Percentiles rank a stretch among this genome's conserved stretches.
These are phyloP conservation scores for Amblyopsis hoosieri DNA, from an alignment of 2,797 vertebrate species.

Conservation along the genomic window DNA sequence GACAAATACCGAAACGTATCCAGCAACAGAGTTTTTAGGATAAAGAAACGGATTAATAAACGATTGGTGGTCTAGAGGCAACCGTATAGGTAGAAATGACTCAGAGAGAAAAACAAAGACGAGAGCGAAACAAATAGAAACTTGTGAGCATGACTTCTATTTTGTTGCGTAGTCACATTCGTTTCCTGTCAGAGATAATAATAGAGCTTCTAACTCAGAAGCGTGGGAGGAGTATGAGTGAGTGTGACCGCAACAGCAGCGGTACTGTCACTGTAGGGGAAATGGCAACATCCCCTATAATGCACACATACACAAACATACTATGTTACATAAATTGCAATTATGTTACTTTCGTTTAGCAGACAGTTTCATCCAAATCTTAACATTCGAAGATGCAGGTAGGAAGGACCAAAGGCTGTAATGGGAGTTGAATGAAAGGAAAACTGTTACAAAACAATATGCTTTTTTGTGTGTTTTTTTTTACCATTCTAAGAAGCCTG, in stretches of 20 bases:
- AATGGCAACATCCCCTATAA: constrained; percentile 2
- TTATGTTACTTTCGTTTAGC: too few relatives aligned
- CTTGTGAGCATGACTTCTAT: constrained; percentile 6
- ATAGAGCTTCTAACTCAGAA: constrained; percentile 58
- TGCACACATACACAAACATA: neutral
- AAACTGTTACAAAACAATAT: too few relatives aligned
- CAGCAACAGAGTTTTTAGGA: constrained; percentile 23
- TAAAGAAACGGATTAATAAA: too few relatives aligned
- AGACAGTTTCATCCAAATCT: too few relatives aligned
- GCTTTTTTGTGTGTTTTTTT: too few relatives aligned
- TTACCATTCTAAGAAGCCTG: too few relatives aligned
- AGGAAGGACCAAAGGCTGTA: too few relatives aligned
- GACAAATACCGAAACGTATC: neutral
- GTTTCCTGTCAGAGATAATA: constrained; percentile 67
- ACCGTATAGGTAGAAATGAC: constrained; percentile 47
- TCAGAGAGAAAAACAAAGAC: constrained; percentile 30
- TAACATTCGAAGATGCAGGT: too few relatives aligned
- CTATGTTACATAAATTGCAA: too few relatives aligned
- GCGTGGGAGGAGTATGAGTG: constrained; percentile 56
- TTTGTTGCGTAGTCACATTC: constrained; percentile 48
- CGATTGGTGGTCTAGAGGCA: too few relatives aligned
- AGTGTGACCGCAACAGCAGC: neutral
- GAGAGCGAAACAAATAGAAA: constrained; percentile 11
- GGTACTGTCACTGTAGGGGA: neutral
- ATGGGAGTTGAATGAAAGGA: too few relatives aligned